Evolutionary conservation across 2,888 invertebrate species (phyloP), one percentile per base, ranked within the genome.

Genomic region (Perdita meconis): DNA sequence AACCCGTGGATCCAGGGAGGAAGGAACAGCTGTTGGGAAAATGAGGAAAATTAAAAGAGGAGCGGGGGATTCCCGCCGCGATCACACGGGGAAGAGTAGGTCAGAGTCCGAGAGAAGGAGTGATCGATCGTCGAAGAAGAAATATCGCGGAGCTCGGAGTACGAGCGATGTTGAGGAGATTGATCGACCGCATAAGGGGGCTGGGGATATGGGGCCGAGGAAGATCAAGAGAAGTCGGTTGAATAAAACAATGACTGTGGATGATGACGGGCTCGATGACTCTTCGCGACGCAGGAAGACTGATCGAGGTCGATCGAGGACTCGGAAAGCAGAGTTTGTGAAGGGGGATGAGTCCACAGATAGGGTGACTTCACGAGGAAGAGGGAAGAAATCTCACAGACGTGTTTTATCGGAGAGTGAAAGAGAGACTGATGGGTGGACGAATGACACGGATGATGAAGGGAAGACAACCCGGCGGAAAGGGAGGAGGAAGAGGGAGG

Each of bases 1-100:
- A n/a, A n/a, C 34, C 30, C 65, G 38, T 60, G 22, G 53, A 57
- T 42, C 61, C 2, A 34, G 34, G 34, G 53, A 38, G 13, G 34
- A 60, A 47, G 26, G 60, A 47, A 26, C 72, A 30, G 55, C 30
- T 38, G 55, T 22, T 38, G 59, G 57, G 10, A 57, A 63, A 71
- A 63, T 5, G 66, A 61, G 42, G 60, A 57, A 70, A 78, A 72
- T 64, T 74, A 74, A 64, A 59, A 72, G 51, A 2, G 56, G 5
- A 38, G n/a, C 12, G 13, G 19, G n/a, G 50, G 16, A 22, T 19
- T 19, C 51, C 34, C 4, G 10, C 12, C 8, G 10, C n/a, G 26
- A 34, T 8, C 61, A 50, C 24, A 24, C 22, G 5, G 61, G 50
- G 22, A 44, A 13, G 50, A 61, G 36, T 61, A 47, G 24, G 12